Evolutionary conservation across 2,113 vertebrate genomes (phyloP), one percentile per base, ranked within the genome.

Genomic region (Tapirus terrestris): DNA sequence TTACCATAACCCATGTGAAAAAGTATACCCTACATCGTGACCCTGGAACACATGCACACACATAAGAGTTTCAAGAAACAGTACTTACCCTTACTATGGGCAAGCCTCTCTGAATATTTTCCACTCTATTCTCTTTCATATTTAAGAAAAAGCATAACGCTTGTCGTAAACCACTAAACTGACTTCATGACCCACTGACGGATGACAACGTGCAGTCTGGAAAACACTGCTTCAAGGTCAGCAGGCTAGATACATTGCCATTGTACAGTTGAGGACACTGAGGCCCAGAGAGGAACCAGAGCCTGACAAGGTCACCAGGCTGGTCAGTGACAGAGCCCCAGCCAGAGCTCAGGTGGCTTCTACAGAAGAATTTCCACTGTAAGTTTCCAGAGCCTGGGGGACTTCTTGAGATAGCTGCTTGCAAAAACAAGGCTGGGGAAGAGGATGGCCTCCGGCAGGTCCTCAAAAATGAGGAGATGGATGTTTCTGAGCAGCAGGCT

Each of bases 11-110:
- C 25, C 39, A n/a, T 0, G 1, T 25, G 76, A 82, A 81, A 86
- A 43, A 67, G 36, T 4, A 72, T 25, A 84, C 18, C 48, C 67
- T 84, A 14, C 20, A 2, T 4, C 6, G 9, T 45, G 56, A 81
- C n/a, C 31, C 29, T 27, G 94, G 48, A 86, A 79, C 70, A 83
- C 60, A 33, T 12, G n/a, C 43, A 45, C 36, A 81, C 88, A 96
- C n/a, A 17, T 7, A 36, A 65, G 21, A 68, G 48, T 67, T 73
- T 95, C 25, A 6, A 72, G 53, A 87, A 96, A 81, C 31, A 18
- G 23, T 51, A 31, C 27, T 65, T 43, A 72, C 3, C 73, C 33
- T 39, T 33, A 23, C 61, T 36, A 43, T 0, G 0, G 2, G 33
- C 4, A 16, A 83, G 77, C 11, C 48, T 88, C 56, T 95, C 72